phyloP scores from a whole-genome alignment of 2,888 invertebrate genomes.

The Protonemura montana region DNA sequence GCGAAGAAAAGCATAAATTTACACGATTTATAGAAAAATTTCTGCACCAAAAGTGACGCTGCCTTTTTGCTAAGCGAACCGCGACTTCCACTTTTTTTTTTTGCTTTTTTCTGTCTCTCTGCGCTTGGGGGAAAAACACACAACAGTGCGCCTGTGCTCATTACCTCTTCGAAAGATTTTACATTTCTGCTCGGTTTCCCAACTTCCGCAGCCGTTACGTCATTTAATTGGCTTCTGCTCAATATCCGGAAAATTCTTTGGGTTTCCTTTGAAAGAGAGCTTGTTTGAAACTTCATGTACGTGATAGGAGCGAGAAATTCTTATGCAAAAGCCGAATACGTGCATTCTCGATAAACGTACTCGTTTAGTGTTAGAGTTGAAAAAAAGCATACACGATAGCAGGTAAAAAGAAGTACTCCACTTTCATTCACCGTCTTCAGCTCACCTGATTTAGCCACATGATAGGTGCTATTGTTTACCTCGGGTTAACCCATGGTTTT shows the following conservation, averaged over 20 bases:
- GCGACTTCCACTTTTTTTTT: background rate
- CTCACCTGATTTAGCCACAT: too few relatives aligned
- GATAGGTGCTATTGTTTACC: background rate
- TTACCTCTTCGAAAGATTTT: background rate
- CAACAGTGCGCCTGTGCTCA: background rate
- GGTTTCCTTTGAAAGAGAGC: background rate
- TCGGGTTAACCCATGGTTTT: background rate
- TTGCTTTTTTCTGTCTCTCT: background rate
- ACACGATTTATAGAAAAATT: constrained; percentile 12
- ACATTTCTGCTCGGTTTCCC: background rate
- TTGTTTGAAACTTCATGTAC: background rate
- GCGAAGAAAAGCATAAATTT: background rate
- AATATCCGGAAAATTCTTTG: constrained; percentile 2
- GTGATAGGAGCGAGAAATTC: background rate
- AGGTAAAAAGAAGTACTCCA: too few relatives aligned
- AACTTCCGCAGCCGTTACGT: background rate
- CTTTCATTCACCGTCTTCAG: too few relatives aligned
- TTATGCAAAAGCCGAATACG: background rate
- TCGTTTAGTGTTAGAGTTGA: too few relatives aligned
- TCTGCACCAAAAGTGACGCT: background rate
- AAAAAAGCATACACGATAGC: too few relatives aligned
- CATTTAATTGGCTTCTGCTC: background rate
- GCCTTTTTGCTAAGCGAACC: background rate
- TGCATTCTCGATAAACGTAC: background rate
- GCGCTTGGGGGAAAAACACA: background rate